A percentile compares a stretch with the other conserved stretches of the same genome.
Conservation (phyloP, 2,888 invertebrate species). For the Amblyteles armatorius region DNA sequence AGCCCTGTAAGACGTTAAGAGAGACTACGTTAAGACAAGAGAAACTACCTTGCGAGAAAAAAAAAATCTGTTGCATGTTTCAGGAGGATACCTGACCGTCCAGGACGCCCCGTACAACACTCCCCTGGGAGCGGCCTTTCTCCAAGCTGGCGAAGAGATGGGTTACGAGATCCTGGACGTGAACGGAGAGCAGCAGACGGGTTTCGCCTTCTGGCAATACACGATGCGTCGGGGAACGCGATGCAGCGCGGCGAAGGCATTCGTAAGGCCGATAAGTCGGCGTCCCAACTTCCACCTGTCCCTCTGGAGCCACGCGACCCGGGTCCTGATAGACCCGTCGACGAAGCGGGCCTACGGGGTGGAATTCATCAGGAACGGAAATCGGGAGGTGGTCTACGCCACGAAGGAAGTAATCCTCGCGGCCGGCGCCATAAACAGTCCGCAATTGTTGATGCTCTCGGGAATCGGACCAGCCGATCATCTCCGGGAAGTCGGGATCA, state of each 20-base stretch:
- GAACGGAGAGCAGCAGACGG: slow-evolving; percentile 94
- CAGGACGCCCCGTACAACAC: slow-evolving; percentile 93
- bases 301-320: slow-evolving; percentile 92
- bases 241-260: slow-evolving; percentile 94
- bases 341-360: slow-evolving; percentile 92
- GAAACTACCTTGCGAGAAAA: background rate
- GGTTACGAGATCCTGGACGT: slow-evolving; percentile 95
- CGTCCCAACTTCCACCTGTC: slow-evolving; percentile 93
- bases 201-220: slow-evolving; percentile 94
- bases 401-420: slow-evolving; percentile 93
- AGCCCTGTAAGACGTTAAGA: too few relatives aligned
- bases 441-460: slow-evolving; percentile 96
- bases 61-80: slow-evolving; percentile 71
- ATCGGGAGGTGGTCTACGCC: slow-evolving; percentile 88
- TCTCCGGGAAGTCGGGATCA: slow-evolving; percentile 89
- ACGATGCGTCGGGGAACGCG: slow-evolving; percentile 94
- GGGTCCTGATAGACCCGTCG: slow-evolving; percentile 89
- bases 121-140: slow-evolving; percentile 93
- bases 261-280: slow-evolving; percentile 91
- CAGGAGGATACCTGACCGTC: slow-evolving; percentile 91
- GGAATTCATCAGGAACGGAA: slow-evolving; percentile 90
- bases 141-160: slow-evolving; percentile 96
- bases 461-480: slow-evolving; percentile 94
- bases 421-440: slow-evolving; percentile 96
- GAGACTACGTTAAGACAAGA: background rate